Conservation (phyloP, 2,113 vertebrate species). For the Ardeotis arabs region DNA sequence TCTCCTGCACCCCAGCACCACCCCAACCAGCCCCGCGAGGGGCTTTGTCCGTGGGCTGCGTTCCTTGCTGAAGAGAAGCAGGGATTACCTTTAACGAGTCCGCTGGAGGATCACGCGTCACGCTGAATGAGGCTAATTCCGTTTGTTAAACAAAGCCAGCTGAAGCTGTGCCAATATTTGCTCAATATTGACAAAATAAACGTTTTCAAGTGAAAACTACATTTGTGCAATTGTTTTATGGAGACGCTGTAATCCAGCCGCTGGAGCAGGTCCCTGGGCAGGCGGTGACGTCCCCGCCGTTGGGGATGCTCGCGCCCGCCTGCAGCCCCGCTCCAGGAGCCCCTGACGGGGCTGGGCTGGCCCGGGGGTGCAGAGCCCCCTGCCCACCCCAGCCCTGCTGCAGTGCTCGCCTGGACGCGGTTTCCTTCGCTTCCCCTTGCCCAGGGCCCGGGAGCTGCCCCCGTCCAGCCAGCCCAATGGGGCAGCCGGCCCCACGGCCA, state of each 20-base stretch:
- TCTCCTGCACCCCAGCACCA: not conserved
- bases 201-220: not conserved
- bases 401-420: too few relatives aligned
- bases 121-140: fast-evolving
- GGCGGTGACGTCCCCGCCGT: fast-evolving
- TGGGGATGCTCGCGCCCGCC: not conserved
- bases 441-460: not conserved
- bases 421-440: not conserved
- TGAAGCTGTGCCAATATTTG: not conserved
- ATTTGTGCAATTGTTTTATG: not conserved
- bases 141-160: not conserved
- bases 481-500: not conserved
- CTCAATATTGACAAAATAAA: not conserved
- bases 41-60: not conserved
- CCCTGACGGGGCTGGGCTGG: too few relatives aligned
- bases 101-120: fast-evolving
- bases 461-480: too few relatives aligned
- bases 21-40: fast-evolving
- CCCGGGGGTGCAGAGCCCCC: too few relatives aligned
- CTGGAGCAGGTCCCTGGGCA: not conserved
- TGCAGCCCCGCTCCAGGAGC: not conserved
- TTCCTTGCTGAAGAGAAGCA: fast-evolving
- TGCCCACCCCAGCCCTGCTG: too few relatives aligned
- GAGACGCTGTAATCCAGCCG: fast-evolving
- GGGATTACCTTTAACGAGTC: not conserved